phyloP scores from a whole-genome alignment of 2,113 vertebrate genomes.

The Chinchilla lanigera region DNA sequence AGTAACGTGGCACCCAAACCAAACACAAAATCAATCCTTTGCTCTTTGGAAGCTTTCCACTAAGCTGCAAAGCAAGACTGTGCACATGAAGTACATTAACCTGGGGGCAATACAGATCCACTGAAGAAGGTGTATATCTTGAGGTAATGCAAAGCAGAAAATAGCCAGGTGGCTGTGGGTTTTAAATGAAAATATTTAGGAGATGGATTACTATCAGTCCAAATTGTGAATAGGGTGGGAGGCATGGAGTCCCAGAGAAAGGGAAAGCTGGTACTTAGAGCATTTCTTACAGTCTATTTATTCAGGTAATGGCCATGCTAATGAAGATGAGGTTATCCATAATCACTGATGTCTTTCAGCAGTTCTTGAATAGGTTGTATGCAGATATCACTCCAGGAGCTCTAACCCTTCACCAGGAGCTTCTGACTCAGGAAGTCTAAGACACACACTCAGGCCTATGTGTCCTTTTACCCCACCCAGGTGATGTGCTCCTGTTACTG shows the following conservation, averaged over 20 bases:
- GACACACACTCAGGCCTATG: not conserved
- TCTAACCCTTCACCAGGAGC: not conserved
- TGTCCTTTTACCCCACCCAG: not conserved
- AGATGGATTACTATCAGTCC: constrained; percentile 22
- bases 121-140: not conserved
- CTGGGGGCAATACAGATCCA: not conserved
- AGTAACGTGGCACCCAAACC: not conserved
- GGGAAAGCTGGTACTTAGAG: not conserved
- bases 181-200: constrained; percentile 39
- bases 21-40: not conserved
- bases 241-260: constrained; percentile 17
- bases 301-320: constrained; percentile 12
- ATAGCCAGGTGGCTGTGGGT: not conserved
- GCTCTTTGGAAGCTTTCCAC: not conserved
- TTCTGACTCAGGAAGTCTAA: not conserved
- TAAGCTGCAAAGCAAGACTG: not conserved
- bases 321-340: not conserved
- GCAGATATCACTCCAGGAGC: not conserved
- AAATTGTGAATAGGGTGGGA: not conserved
- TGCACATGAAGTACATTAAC: not conserved
- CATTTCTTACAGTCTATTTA: constrained; percentile 6
- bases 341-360: not conserved
- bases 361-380: not conserved
- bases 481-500: not conserved
- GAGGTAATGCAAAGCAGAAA: not conserved